Conservation (phyloP, 2,113 vertebrate genomes). For the Mesoclemmys tuberculata region DNA sequence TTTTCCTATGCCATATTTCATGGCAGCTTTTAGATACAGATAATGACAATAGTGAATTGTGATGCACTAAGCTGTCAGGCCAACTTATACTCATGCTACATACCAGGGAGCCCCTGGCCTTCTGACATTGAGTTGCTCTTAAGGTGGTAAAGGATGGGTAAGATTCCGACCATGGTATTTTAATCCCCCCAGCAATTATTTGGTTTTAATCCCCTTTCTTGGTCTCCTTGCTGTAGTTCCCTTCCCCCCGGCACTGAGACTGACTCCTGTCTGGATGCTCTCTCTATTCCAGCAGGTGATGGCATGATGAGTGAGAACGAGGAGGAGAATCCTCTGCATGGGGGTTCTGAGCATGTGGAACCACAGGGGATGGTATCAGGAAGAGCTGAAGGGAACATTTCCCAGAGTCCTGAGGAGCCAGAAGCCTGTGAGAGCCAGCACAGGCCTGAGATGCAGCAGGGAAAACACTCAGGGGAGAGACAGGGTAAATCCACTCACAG, state of each 20-base stretch:
- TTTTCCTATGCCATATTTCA: too few species aligned
- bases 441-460: background rate
- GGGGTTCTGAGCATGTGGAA: background rate
- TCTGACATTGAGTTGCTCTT: too few species aligned
- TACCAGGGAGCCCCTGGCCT: too few species aligned
- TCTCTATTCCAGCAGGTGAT: background rate
- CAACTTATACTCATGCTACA: too few species aligned
- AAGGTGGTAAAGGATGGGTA: too few species aligned
- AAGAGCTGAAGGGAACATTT: background rate
- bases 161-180: too few species aligned
- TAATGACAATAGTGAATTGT: too few species aligned
- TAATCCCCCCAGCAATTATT: too few species aligned
- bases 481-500: background rate
- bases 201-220: too few species aligned
- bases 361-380: background rate
- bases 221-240: background rate
- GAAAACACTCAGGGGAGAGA: too few species aligned
- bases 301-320: background rate
- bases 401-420: background rate
- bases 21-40: too few species aligned
- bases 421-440: background rate
- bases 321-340: background rate
- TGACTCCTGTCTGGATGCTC: background rate
- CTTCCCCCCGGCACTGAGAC: background rate
- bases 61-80: too few species aligned